A percentile compares a stretch with the other conserved stretches of the same genome.
Conservation (phyloP, 2,113 vertebrate genomes). For the Corythoichthys haematopterus region DNA sequence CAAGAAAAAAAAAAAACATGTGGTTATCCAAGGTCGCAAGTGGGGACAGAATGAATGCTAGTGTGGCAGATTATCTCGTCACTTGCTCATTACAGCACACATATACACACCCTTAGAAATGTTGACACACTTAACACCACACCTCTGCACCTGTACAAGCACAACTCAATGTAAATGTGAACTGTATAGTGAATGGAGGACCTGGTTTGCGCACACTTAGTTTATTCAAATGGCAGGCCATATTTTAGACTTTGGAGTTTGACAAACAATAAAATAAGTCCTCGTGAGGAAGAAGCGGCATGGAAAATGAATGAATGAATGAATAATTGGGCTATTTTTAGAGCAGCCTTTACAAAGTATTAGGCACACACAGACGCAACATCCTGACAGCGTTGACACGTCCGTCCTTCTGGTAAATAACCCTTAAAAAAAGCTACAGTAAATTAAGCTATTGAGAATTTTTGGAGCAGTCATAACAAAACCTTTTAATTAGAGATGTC, state of each 20-base stretch:
- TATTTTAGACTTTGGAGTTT: neutral
- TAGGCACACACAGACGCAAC: no score
- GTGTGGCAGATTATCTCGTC: conserved; percentile 41
- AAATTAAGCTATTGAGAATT: no score
- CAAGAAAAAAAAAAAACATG: neutral
- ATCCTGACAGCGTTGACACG: no score
- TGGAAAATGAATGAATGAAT: no score
- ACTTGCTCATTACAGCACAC: conserved; percentile 52
- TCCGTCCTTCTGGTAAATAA: no score
- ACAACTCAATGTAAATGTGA: conserved; percentile 12
- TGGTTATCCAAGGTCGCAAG: conserved; percentile 21
- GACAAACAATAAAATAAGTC: neutral
- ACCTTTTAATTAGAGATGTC: no score
- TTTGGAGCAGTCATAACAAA: no score
- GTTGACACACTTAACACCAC: conserved; percentile 35
- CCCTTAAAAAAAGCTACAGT: no score
- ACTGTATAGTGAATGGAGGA: conserved; percentile 15
- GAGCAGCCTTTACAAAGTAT: no score
- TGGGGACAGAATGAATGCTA: conserved; percentile 21
- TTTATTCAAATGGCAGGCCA: neutral
- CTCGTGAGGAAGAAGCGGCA: no score
- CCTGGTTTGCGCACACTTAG: neutral
- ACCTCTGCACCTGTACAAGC: conserved; percentile 63
- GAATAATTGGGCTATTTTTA: no score
- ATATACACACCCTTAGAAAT: conserved; percentile 34